Conservation (phyloP, 2,113 vertebrate species). For the Hyaena hyaena region DNA sequence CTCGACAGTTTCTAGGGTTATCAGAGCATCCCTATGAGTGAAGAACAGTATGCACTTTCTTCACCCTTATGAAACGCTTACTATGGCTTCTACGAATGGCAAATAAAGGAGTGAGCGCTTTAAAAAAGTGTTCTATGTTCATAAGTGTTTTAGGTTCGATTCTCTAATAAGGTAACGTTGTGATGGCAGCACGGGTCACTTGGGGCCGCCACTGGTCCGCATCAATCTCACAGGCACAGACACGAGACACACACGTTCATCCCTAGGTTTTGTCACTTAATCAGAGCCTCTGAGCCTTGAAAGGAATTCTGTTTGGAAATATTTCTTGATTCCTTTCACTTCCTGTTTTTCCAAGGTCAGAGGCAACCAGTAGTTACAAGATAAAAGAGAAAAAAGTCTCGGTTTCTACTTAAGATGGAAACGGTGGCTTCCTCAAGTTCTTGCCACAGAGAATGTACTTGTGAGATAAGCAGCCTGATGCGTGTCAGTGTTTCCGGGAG, state of each 20-base stretch:
- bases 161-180: neutral
- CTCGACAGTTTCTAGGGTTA: neutral
- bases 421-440: neutral
- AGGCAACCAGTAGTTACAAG: neutral
- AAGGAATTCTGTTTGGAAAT: neutral
- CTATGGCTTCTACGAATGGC: neutral
- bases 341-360: slow-evolving; percentile 17
- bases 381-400: neutral
- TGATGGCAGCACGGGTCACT: neutral
- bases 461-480: neutral
- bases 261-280: neutral
- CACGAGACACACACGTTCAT: neutral
- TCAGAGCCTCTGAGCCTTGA: neutral
- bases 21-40: neutral
- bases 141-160: neutral
- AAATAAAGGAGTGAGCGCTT: neutral
- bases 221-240: neutral
- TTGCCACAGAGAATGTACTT: neutral
- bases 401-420: neutral
- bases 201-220: neutral
- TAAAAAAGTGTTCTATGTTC: neutral
- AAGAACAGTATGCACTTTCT: neutral
- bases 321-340: neutral
- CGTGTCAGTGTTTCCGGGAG: neutral
- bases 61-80: neutral